Base-by-base conservation (phyloP, 2,888 invertebrate genomes). In the Clanis bilineata region DNA sequence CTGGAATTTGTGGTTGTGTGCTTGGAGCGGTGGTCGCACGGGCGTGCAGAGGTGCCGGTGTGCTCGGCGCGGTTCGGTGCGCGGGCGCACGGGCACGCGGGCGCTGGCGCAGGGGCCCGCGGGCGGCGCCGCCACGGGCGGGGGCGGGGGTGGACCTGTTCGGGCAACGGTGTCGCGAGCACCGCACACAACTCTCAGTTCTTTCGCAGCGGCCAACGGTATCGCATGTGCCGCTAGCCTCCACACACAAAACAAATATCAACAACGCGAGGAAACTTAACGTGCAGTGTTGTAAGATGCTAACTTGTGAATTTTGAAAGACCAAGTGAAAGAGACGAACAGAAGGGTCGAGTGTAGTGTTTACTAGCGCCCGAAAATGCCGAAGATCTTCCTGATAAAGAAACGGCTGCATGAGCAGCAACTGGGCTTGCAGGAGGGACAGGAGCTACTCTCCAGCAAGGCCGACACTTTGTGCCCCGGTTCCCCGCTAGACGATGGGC, bases 351-450 rank as follows among this genome's bases (percentile, higher is more conserved):
- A 87, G 91, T 92, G 91, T 79, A 88, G 90, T 92, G 91, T 78
- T 76, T 63, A 68, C 65, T 79, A 82, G 79, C 74, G 71, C 78
- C 68, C 68, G 77, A 92, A 92, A 80, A 97, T 97, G 97, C 97
- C 97, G 94, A 97, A 97, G 94, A 97, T 97, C 90, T 97, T 97
- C 92, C 92, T 97, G 77, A 97, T 97, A 79, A 97, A 97, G 93
- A 96, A 97, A 88, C 95, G 97, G 85, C 94, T 97, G 93, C 96
- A 96, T 77, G 96, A 97, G 95, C 97, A 97, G 94, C 97, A 97
- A 91, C 94, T 96, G 80, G 94, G 96, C 77, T 91, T 97, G 83
- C 93, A 96, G 88, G 97, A 97, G 87, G 95, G 96, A 68, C 97
- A 97, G 89, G 96, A 97, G 88, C 93, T 96, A 75, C 93, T 94